Base-by-base conservation (phyloP, 2,113 vertebrate species). In the Condylura cristata region DNA sequence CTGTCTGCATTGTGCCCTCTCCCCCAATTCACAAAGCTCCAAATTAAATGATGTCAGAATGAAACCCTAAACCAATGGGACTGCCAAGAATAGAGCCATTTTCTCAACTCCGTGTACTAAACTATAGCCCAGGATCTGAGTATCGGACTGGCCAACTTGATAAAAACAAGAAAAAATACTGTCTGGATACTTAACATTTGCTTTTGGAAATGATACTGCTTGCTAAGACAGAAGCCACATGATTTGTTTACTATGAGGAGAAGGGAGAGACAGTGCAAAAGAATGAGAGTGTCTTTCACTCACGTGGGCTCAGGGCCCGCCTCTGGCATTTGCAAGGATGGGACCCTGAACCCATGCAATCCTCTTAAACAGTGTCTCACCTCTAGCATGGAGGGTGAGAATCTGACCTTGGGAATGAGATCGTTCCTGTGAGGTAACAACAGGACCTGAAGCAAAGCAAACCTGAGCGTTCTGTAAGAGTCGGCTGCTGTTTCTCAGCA, bases 31-130 rank as follows among this genome's bases (percentile, higher is more conserved):
- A 83, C 85, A 94, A 95, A 95, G 74, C 53, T 51, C 63, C 39
- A 58, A 82, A 70, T 63, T 71, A 79, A 95, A 90, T 84, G 58
- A 89, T 76, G 39, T 81, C 61, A 86, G 68, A 48, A 71, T 34
- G 89, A 32, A 87, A 22, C 8, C 68, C 51, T 82, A 32, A 91
- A 74, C 16, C 17, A 60, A 30, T 24, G 44, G 60, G 22, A 83
- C 30, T 37, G 56, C n/a, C 79, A 87, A 66, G 61, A 86, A 71
- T 20, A 20, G 37, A 56, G 46, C 1, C 82, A 91, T 89, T 93
- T 82, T 79, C 51, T n/a, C 39, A 34, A 90, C 32, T 53, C 66
- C 12, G 3, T 8, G 16, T 26, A 65, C n/a, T 60, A 84, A 82
- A 48, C 24, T 18, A 30, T 48, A 68, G 44, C 46, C 30, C 48